Conservation (phyloP, 1,140 invertebrate species). For the Euura saliciscinereae region DNA sequence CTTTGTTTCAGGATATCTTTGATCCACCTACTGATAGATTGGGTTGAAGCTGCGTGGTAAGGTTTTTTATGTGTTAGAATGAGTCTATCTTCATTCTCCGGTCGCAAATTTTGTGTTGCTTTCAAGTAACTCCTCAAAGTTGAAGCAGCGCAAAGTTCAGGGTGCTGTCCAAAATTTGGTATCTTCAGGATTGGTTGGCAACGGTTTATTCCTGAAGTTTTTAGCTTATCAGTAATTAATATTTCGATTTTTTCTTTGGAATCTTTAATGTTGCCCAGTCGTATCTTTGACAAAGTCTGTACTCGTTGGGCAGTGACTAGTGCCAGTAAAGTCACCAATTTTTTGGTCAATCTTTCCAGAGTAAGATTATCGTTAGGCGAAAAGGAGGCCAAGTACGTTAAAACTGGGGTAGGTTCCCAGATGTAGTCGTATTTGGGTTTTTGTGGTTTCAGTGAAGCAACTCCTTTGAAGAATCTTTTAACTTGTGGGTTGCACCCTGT, state of each 20-base stretch:
- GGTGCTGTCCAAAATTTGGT: conserved; percentile 13
- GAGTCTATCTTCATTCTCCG: too few relatives aligned
- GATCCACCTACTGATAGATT: too few relatives aligned
- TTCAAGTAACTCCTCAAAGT: too few relatives aligned
- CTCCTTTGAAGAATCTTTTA: conserved; percentile 25
- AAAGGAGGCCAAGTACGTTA: too few relatives aligned
- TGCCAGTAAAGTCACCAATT: conserved; percentile 16
- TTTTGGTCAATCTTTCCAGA: too few relatives aligned
- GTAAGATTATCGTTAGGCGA: too few relatives aligned
- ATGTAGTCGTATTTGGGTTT: conserved; percentile 30
- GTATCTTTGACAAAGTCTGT: conserved; percentile 23
- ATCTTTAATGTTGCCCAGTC: conserved; percentile 9
- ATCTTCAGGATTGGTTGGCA: conserved; percentile 19
- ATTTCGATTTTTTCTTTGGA: conserved; percentile 11
- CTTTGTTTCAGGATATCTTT: conserved; percentile 15
- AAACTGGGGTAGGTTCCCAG: too few relatives aligned
- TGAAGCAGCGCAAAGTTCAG: conserved; percentile 16
- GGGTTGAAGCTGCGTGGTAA: too few relatives aligned
- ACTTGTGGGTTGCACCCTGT: conserved; percentile 23
- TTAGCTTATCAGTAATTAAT: conserved; percentile 18
- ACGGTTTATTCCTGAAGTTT: conserved; percentile 19
- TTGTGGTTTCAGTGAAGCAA: conserved; percentile 26
- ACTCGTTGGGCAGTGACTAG: too few relatives aligned
- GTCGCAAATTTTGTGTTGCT: too few relatives aligned
- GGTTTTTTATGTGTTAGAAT: too few relatives aligned